Base-by-base conservation (phyloP, 1,140 invertebrate species). In the Bombus polaris region DNA sequence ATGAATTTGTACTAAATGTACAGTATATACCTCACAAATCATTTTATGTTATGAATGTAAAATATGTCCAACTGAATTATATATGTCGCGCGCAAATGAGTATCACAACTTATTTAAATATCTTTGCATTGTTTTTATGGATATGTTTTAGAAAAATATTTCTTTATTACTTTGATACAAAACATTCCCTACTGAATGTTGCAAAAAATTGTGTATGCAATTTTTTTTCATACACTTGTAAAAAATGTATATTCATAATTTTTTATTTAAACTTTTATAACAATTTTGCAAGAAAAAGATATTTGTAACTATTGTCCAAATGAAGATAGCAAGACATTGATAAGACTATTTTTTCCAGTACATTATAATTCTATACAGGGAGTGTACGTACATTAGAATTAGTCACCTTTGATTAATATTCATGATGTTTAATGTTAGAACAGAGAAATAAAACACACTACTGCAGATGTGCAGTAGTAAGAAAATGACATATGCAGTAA, bases 331-430 rank as follows among this genome's bases (percentile, higher is more conserved):
- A 44, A 70, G 53, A 75, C 37, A 53, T 32, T 70, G 59, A 71
- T 87, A 81, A 77, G 13, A 66, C 57, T 81, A 66, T 81, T 87
- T 74, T 81, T 65, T 71, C n/a, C 57, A 85, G 22, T 66, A 44
- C 68, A 83, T 85, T 75, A 84, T 87, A n/a, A 25, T 68, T 77
- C 62, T 71, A 72, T 86, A 18, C 75, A 74, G 68, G 75, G 82
- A 78, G 85, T 75, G 76, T 86, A 66, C 42, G 68, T 88, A 42
- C 57, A 22, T 57, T 80, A 59, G 82, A 80, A 76, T 83, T 84
- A 89, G 80, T 87, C 84, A 85, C 86, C 74, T 74, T 42, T 83
- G 57, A 65, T 87, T 87, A 87, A 87, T 87, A 85, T 87, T 85
- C 83, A 85, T 85, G 85, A 87, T 47, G 32, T 62, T 59, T 53